These are phyloP conservation scores for Eurytoma adleriae DNA, from an alignment of 2,888 invertebrate genomes.

Conservation along the genomic window DNA sequence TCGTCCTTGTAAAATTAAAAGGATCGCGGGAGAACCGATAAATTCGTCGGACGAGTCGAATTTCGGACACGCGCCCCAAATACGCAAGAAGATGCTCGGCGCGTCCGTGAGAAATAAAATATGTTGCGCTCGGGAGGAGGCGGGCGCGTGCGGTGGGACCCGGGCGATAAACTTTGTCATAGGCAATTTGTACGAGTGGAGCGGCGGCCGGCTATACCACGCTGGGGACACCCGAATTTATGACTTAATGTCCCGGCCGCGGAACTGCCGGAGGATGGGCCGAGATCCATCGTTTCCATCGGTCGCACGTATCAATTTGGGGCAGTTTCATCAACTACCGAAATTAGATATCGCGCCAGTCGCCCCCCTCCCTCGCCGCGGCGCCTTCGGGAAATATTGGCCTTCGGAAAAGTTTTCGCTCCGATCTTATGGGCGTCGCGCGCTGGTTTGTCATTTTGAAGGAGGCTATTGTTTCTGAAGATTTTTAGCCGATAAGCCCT, in stretches of 20 bases:
- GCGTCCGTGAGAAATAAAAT: slow-evolving; percentile 61
- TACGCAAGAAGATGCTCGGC: slow-evolving; percentile 61
- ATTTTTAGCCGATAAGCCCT: too few species aligned
- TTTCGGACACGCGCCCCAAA: not conserved
- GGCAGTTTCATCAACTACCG: slow-evolving; percentile 42
- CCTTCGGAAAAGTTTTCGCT: slow-evolving; percentile 1
- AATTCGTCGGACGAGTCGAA: too few species aligned
- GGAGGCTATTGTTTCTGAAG: too few species aligned
- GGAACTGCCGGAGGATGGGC: slow-evolving; percentile 12
- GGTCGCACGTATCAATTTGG: slow-evolving; percentile 42
- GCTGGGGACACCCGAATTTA: slow-evolving; percentile 73
- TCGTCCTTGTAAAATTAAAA: too few species aligned
- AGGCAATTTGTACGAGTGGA: slow-evolving; percentile 75
- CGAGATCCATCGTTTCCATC: slow-evolving; percentile 26
- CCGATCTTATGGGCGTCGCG: too few species aligned
- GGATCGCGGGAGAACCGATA: too few species aligned
- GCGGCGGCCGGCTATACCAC: slow-evolving; percentile 67
- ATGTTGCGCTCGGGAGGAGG: slow-evolving; percentile 48
- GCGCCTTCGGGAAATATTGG: not conserved
- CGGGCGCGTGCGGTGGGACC: slow-evolving; percentile 50
- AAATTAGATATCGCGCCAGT: slow-evolving; percentile 30
- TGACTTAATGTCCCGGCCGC: slow-evolving; percentile 65
- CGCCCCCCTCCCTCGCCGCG: not conserved
- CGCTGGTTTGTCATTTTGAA: too few species aligned
- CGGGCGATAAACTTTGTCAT: slow-evolving; percentile 74